Conservation (phyloP, 2,113 vertebrate species). For the Felis catus region F.catus_Fca126_mat1.0 CM031412.1:182767501-182768000, state of each 20-base stretch:
- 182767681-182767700: neutral
- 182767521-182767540: neutral
- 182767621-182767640: neutral
- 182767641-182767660: neutral
- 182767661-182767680: neutral
- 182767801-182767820: neutral
- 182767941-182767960: neutral
- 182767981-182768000: neutral
- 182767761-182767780: neutral
- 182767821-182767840: neutral
- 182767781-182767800: neutral
- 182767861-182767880: neutral
- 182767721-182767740: neutral
- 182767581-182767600: neutral
- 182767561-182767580: neutral
- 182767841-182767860: neutral
- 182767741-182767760: neutral
- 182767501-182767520: neutral
- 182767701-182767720: neutral
- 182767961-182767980: neutral
- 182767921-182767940: neutral
- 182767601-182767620: neutral
- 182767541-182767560: neutral
- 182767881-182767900: neutral
- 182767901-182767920: too few relatives aligned